These are phyloP conservation scores for Lochmaea crataegi DNA, from an alignment of 2,888 invertebrate genomes.

Conservation along the genomic window DNA sequence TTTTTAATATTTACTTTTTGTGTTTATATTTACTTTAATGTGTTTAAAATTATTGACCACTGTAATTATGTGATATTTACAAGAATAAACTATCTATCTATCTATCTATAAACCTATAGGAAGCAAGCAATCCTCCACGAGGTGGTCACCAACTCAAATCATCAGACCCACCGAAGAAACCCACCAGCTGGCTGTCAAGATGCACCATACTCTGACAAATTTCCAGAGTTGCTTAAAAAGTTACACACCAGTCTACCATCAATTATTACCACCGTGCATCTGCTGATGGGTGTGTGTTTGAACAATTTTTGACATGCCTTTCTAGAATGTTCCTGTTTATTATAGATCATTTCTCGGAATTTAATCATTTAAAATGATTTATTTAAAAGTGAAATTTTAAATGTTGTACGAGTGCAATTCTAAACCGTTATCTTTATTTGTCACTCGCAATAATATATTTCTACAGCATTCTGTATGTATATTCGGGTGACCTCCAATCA, in stretches of 20 bases:
- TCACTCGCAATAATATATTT: no score
- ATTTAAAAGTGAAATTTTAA: not conserved
- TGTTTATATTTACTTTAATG: no score
- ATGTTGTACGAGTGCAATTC: no score
- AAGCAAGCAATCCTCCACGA: conserved; percentile 90
- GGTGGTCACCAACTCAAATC: conserved; percentile 84
- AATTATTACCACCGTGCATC: conserved; percentile 37
- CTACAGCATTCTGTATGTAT: no score
- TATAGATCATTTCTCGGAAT: not conserved
- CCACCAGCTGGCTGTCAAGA: conserved; percentile 86
- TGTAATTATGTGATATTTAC: no score
- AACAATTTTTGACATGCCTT: conserved; percentile 35
- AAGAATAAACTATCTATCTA: no score
- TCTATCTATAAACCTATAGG: conserved; percentile 74
- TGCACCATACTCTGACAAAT: conserved; percentile 89
- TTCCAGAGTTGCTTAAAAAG: conserved; percentile 47
- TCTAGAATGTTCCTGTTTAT: not conserved
- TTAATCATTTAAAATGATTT: not conserved
- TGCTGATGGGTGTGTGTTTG: conserved; percentile 16
- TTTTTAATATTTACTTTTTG: no score
- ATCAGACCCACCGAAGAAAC: conserved; percentile 83
- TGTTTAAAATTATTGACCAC: no score
- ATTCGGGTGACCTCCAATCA: no score
- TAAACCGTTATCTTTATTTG: no score
- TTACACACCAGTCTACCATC: conserved; percentile 25